Evolutionary conservation across 2,888 invertebrate genomes (phyloP).

Genomic region (Eupelmus urozonus): DNA sequence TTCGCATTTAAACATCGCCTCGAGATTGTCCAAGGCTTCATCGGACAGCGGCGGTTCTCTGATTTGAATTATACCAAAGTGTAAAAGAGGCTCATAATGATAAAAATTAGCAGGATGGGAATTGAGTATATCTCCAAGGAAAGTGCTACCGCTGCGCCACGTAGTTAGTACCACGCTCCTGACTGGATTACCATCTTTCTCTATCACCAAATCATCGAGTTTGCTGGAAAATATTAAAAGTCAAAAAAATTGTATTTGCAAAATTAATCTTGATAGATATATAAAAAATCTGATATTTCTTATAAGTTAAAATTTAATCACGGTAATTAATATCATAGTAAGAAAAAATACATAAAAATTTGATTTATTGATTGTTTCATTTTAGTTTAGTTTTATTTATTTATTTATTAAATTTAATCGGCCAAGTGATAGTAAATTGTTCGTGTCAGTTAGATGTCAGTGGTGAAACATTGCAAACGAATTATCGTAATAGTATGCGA

Average conservation of each 20-base stretch:
- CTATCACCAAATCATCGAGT: constrained; percentile 84
- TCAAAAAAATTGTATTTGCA: neutral
- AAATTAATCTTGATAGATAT: neutral
- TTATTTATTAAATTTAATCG: too few relatives aligned
- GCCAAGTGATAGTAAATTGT: too few relatives aligned
- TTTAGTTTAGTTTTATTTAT: neutral
- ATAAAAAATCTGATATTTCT: neutral
- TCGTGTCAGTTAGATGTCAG: too few relatives aligned
- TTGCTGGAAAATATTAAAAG: constrained; percentile 72
- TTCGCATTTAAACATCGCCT: constrained; percentile 87
- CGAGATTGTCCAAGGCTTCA: constrained; percentile 83
- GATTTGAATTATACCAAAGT: constrained; percentile 90
- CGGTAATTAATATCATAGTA: too few relatives aligned
- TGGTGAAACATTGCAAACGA: too few relatives aligned
- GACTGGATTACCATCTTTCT: constrained; percentile 85
- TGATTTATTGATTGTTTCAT: neutral
- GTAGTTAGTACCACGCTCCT: constrained; percentile 90
- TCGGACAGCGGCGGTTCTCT: constrained; percentile 86
- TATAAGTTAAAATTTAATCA: too few relatives aligned
- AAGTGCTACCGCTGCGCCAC: constrained; percentile 94
- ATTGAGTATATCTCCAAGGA: constrained; percentile 90
- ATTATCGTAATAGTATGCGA: too few relatives aligned
- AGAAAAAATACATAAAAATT: too few relatives aligned
- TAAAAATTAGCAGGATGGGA: constrained; percentile 92
- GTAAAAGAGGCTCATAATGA: constrained; percentile 92